These are phyloP conservation scores for Deilephila porcellus DNA, from an alignment of 2,888 invertebrate genomes.

Conservation along the genomic window DNA sequence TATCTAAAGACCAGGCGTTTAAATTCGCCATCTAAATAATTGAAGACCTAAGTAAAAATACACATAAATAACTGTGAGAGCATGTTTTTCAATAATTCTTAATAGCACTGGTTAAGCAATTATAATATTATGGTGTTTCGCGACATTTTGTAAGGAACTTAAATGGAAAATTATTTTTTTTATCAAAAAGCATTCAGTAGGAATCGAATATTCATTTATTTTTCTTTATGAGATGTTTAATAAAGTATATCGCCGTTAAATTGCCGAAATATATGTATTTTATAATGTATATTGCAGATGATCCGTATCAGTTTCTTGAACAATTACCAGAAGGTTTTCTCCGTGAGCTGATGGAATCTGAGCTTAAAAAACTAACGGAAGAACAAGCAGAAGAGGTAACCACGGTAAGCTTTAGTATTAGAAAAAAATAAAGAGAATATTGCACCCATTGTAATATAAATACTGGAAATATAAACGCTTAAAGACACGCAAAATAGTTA, in stretches of 20 bases:
- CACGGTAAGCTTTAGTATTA: conserved; percentile 30
- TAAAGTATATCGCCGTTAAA: background rate
- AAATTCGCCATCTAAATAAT: background rate
- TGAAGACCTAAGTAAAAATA: too few relatives aligned
- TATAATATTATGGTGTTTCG: too few relatives aligned
- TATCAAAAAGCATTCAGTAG: too few relatives aligned
- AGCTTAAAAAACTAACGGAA: conserved; percentile 55
- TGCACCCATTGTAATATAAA: too few relatives aligned
- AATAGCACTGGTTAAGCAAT: too few relatives aligned
- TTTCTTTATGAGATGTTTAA: too few relatives aligned
- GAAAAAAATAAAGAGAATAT: too few relatives aligned
- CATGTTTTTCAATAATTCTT: background rate
- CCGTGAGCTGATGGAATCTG: conserved; percentile 63
- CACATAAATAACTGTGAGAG: background rate
- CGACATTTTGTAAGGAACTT: too few relatives aligned
- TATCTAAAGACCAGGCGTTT: background rate
- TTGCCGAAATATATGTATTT: background rate
- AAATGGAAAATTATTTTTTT: too few relatives aligned
- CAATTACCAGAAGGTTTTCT: conserved; percentile 65
- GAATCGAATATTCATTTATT: too few relatives aligned
- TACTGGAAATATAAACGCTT: too few relatives aligned
- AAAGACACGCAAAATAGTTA: too few relatives aligned
- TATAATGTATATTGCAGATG: conserved; percentile 53
- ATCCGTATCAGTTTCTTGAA: conserved; percentile 76
- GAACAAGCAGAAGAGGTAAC: conserved; percentile 46